Evolutionary conservation across 2,797 vertebrate species (phyloP).

Genomic region (Odontamblyopus lacepedii): DNA sequence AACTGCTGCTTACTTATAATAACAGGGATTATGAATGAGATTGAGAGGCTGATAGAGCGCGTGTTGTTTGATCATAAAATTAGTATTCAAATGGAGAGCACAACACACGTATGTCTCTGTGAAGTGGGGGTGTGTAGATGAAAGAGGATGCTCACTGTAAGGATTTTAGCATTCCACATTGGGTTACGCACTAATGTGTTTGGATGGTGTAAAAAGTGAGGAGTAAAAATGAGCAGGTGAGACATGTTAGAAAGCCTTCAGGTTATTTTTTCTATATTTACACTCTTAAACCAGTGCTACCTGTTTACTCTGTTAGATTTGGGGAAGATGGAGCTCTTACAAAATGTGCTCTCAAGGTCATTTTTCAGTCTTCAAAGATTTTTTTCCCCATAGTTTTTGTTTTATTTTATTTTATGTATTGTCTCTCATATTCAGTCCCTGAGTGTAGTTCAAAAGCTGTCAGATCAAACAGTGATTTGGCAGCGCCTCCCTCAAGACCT

Average conservation of each 20-base stretch:
- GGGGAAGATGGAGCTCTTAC: constrained; percentile 4
- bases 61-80: constrained; percentile 23
- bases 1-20: constrained; percentile 15
- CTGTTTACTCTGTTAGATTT: constrained; percentile 11
- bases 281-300: rapidly evolving
- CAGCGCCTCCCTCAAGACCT: neutral
- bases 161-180: neutral
- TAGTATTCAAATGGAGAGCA: constrained; percentile 8
- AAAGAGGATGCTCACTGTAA: neutral
- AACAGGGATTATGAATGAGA: constrained; percentile 29
- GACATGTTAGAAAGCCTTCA: neutral
- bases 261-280: constrained; percentile 8
- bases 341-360: constrained; percentile 10
- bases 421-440: neutral
- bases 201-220: neutral
- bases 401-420: neutral
- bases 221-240: neutral
- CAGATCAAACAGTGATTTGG: neutral
- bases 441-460: neutral
- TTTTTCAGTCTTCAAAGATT: neutral
- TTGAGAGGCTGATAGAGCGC: constrained; percentile 15
- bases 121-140: neutral
- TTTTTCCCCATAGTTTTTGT: neutral
- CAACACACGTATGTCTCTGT: neutral
- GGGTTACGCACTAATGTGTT: neutral